A percentile compares a stretch with the other conserved stretches of the same genome.
phyloP scores from a whole-genome alignment of 2,888 invertebrate species.

The Apeira syringaria region DNA sequence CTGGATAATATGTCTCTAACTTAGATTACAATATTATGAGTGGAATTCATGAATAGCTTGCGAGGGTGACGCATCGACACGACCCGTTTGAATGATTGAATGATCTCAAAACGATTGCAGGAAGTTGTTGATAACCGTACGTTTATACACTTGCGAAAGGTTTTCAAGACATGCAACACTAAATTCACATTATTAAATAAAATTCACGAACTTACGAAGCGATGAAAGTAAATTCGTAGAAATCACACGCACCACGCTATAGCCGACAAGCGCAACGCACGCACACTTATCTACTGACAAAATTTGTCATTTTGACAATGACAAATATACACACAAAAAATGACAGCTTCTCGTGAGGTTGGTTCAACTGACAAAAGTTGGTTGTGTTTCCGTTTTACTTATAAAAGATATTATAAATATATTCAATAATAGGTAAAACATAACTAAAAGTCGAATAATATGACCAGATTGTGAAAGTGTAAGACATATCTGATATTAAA shows the following conservation, averaged over 20 bases:
- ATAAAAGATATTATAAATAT: no score
- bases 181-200: conserved; percentile 60
- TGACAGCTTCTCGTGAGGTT: background rate
- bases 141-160: no score
- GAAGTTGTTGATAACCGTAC: no score
- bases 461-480: no score
- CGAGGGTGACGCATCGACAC: conserved; percentile 83
- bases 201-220: conserved; percentile 81
- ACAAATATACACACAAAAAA: conserved; percentile 37
- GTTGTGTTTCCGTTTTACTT: background rate
- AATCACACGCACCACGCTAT: conserved; percentile 77
- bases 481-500: no score
- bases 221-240: conserved; percentile 80
- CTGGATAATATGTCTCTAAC: background rate
- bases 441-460: no score
- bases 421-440: no score
- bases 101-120: conserved; percentile 48
- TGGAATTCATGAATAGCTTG: conserved; percentile 73
- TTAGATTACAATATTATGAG: conserved; percentile 31
- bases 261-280: conserved; percentile 76
- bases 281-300: conserved; percentile 48
- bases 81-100: conserved; percentile 77
- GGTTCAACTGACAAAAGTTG: background rate
- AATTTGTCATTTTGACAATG: conserved; percentile 18
- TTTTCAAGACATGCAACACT: no score